Base-by-base conservation (phyloP, 2,797 vertebrate species). In the Rhinichthys osculus region DNA sequence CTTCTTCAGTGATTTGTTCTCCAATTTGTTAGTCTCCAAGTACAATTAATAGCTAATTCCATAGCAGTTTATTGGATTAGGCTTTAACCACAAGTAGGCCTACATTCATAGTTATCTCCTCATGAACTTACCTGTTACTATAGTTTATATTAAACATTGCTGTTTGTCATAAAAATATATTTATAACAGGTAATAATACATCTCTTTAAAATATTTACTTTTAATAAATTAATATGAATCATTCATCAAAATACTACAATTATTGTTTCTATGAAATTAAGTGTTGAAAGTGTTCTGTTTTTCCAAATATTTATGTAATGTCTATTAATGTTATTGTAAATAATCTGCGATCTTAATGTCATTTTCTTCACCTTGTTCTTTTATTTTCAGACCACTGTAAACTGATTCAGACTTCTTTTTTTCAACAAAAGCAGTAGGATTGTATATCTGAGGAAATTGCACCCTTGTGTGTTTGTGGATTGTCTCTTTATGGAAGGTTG, bases 401-500 rank as follows among this genome's bases (percentile, higher is more conserved):
- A 40, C 35, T 66, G n/a, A 30, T 78, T 30, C 21, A 62, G 2
- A 40, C 13, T 16, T 57, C 11, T 30, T 40, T 42, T 30, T 14
- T 21, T 59, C 62, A 50, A 83, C 81, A 64, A 83, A 64, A 74
- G 30, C 40, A 47, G 52, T 42, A 19, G 23, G 54, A 78, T 21
- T 74, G 52, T n/a, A 16, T 42, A 38, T 33, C 27, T 62, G 57
- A 69, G 30, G 10, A 67, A 52, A 35, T 4, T 9, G 27, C 3
- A 4, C 33, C 33, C 33, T 40, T 23, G 78, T 33, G 40, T 52
- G 79, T 81, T 80, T 52, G 44, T 42, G 1, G 23, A 71, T 72
- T 42, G 69, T 59, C 33, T 57, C 13, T 38, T 44, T 11, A 40
- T 84, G 14, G 23, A 78, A 67, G 62, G 59, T 69, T 59, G 77